Conservation (phyloP, 2,113 vertebrate genomes). For the Perccottus glenii region DNA sequence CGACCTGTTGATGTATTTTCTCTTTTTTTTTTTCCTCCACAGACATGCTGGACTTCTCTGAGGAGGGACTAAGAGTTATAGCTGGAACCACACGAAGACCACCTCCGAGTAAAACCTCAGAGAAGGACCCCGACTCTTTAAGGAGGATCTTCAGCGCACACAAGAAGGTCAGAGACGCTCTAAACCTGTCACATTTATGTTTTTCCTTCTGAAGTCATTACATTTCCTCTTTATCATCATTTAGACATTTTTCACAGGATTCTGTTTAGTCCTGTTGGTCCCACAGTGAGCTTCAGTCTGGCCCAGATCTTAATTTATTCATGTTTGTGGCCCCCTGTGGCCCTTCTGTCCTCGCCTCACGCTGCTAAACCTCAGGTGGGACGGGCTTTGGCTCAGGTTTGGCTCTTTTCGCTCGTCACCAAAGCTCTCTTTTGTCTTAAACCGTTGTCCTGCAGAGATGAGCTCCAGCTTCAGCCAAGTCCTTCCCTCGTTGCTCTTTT, state of each 20-base stretch:
- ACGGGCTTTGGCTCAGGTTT: not conserved
- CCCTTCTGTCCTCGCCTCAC: not conserved
- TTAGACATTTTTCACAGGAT: no score
- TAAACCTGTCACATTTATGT: no score
- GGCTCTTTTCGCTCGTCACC: not conserved
- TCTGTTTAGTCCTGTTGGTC: no score
- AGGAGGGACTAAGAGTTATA: slow-evolving; percentile 80
- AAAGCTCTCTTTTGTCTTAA: slow-evolving; percentile 2
- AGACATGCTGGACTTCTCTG: slow-evolving; percentile 84
- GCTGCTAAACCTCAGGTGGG: not conserved
- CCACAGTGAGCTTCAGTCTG: not conserved
- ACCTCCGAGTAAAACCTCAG: slow-evolving; percentile 81
- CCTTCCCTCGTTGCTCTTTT: no score
- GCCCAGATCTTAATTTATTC: not conserved
- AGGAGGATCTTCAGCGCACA: slow-evolving; percentile 98
- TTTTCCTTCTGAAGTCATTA: no score
- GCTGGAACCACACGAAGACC: slow-evolving; percentile 84
- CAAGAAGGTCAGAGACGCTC: slow-evolving; percentile 85
- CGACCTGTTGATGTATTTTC: not conserved
- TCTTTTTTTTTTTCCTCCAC: not conserved
- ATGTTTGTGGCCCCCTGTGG: not conserved
- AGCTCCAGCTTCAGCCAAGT: not conserved
- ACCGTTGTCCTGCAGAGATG: not conserved
- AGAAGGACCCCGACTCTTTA: slow-evolving; percentile 91
- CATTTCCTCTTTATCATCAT: no score